Evolutionary conservation across 2,113 vertebrate species (phyloP).

Genomic region (Catharus minimus): DNA sequence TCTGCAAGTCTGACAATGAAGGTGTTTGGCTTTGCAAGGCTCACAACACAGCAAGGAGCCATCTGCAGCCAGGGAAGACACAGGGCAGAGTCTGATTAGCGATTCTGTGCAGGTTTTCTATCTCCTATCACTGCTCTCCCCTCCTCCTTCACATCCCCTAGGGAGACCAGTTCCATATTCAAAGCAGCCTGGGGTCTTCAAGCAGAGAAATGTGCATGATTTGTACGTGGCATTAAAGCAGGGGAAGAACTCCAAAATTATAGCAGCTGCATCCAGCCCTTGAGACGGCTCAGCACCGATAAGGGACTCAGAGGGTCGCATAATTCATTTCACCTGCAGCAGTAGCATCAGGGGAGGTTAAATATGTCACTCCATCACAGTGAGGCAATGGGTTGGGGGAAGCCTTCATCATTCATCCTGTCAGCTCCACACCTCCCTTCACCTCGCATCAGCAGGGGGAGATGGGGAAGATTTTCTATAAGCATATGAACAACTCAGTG

Average conservation of each 20-base stretch:
- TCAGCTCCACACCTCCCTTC: constrained; percentile 48
- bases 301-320: constrained; percentile 49
- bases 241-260: constrained; percentile 53
- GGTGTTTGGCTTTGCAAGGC: constrained; percentile 33
- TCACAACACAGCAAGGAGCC: constrained; percentile 28
- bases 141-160: constrained; percentile 23
- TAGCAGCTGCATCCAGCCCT: constrained; percentile 59
- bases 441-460: constrained; percentile 19
- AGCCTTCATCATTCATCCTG: constrained; percentile 71
- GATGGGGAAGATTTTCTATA: constrained; percentile 7
- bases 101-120: constrained; percentile 59
- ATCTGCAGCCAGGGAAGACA: constrained; percentile 45
- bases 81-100: constrained; percentile 44
- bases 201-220: constrained; percentile 69
- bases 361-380: constrained; percentile 70
- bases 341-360: constrained; percentile 68
- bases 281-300: constrained; percentile 17
- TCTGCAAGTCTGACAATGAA: neutral
- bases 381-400: constrained; percentile 18
- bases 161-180: constrained; percentile 65
- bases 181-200: constrained; percentile 69
- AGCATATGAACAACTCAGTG: constrained; percentile 61
- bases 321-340: constrained; percentile 73
- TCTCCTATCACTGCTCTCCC: constrained; percentile 9
- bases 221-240: constrained; percentile 59